Base-by-base conservation (phyloP, 2,113 vertebrate genomes). In the Anguilla rostrata region DNA sequence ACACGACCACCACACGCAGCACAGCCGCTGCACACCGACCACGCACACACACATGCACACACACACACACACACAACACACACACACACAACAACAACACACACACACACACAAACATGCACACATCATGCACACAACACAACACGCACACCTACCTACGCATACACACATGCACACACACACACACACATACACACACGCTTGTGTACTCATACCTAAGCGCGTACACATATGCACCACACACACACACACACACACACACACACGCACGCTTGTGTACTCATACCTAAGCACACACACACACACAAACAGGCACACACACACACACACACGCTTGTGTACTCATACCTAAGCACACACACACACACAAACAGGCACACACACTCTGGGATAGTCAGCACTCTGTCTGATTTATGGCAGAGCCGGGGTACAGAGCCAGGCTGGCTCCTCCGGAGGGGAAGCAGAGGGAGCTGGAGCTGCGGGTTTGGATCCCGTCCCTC, bases 401-500 rank as follows among this genome's bases (percentile, higher is more conserved):
- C 71, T 75, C 71, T 12, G 20, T 75, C 5, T 75, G 71, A 75
- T 75, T 75, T n/a, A 75, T 75, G 71, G 71, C 26, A 71, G 63
- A 71, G 22, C 26, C 63, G 26, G 71, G 71, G 71, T 34, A n/a
- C 34, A n/a, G 71, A n/a, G 71, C 71, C 71, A 75, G 71, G 26
- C 71, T 75, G 71, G n/a, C 26, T 34, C 71, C 71, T 75, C n/a
- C 9, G 0, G 3, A 75, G 71, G 71, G 71, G 71, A 34, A 75
- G 8, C 12, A 26, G 71, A 75, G n/a, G 71, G 71, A 75, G 71
- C 29, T 34, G 29, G 26, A 34, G n/a, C n/a, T 75, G 71, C 34
- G 71, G 71, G 22, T 75, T 75, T 75, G 71, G 71, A 75, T 34
- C n/a, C 71, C 14, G 71, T 75, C n/a, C 71, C 71, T 75, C 71